Base-by-base conservation (phyloP, 1,140 invertebrate species). In the Schlechtendalia chinensis region DNA sequence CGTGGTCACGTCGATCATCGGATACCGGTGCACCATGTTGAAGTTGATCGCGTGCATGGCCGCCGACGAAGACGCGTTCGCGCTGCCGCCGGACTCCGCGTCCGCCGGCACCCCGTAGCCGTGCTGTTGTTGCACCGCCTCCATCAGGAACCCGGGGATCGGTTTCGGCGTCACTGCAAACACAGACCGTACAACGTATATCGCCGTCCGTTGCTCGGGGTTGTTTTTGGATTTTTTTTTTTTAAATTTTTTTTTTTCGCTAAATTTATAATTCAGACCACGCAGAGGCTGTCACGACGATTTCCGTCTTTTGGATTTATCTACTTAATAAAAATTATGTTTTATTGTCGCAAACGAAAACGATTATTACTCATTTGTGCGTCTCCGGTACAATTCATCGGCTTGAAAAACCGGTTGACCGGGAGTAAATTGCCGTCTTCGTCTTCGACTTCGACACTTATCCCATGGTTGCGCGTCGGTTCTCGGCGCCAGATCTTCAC, bases 371-470 rank as follows among this genome's bases (percentile, higher is more conserved):
- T 83, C 83, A 83, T 80, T 84, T 84, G 82, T 50, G 82, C 83
- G 72, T 84, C 82, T 72, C 83, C 83, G 6, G 83, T 82, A 79
- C 84, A 85, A 59, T 85, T 84, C 84, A 85, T 85, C 0, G 83
- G 85, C 74, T 88, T 86, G 82, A 90, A 89, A 82, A 88, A 89
- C 67, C 85, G 84, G 11, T 85, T 84, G 1, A 89, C 88, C 82
- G 88, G 87, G 27, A 90, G 82, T 1, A 87, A 83, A 79, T 86
- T 86, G 4, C 88, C 88, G 58, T 90, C 89, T 83, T 90, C 89
- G 83, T 91, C 89, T 83, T 91, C 90, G 12, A 91, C 89, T 83
- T 89, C 86, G 29, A 91, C 85, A 14, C 87, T 87, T 53, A 91
- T 82, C 6, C 90, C 89, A 82, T 90, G 87, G 83, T 90, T 91